Conservation (phyloP, 2,888 invertebrate genomes). For the Orchesella flavescens region DNA sequence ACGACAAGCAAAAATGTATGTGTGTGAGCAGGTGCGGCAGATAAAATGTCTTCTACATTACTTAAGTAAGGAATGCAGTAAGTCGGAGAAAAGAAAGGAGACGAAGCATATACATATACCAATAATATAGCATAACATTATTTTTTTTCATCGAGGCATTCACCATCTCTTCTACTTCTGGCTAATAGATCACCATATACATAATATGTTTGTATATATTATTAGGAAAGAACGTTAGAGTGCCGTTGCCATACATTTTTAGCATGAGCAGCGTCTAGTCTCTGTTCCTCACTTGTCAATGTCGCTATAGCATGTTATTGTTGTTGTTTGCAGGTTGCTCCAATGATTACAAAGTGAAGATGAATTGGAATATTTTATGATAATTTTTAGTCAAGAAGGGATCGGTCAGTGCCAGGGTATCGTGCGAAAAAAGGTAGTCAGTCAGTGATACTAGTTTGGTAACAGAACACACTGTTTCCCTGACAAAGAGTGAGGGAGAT, state of each 20-base stretch:
- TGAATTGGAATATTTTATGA: conserved; percentile 14
- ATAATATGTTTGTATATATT: too few species aligned
- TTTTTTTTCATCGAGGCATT: background rate
- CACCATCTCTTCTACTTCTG: background rate
- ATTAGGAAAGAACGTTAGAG: background rate
- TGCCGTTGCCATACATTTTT: background rate
- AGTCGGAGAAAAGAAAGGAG: conserved; percentile 11
- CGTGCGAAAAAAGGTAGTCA: background rate
- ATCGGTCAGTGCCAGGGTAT: conserved; percentile 7
- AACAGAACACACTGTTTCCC: background rate
- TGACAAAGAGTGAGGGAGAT: background rate
- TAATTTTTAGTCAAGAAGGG: conserved; percentile 13
- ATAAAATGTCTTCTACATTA: conserved; percentile 20
- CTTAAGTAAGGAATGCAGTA: conserved; percentile 38
- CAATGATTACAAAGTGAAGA: background rate
- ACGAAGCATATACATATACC: too few species aligned
- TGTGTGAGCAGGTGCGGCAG: conserved; percentile 48
- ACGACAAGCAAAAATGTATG: conserved; percentile 36
- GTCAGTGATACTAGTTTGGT: too few species aligned
- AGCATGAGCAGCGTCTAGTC: background rate
- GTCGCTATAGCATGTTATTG: background rate
- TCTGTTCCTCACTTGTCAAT: conserved; percentile 1
- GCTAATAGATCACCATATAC: too few species aligned
- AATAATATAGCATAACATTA: too few species aligned
- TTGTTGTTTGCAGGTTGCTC: background rate